These are phyloP conservation scores for Diplosoma virens DNA, from an alignment of 23 tunicate species.

Conservation along the genomic window DNA sequence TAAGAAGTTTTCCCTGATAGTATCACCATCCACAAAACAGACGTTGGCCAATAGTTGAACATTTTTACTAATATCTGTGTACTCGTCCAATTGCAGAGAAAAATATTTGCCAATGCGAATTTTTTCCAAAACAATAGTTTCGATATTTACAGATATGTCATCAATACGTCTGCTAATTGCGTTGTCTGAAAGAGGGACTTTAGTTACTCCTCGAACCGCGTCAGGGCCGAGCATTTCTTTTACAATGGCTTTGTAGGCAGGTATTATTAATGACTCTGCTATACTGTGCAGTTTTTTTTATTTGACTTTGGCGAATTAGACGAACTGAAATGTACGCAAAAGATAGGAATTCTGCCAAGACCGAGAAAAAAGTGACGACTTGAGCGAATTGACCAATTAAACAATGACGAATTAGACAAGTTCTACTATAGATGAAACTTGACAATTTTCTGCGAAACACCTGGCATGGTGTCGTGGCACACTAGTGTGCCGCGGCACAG, in stretches of 20 bases:
- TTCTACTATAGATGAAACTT: too few species aligned
- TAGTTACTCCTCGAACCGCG: constrained; percentile 20
- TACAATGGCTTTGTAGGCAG: constrained; percentile 25
- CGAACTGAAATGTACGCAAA: too few species aligned
- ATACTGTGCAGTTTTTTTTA: constrained; percentile 19
- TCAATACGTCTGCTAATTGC: constrained; percentile 18
- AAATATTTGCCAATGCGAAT: background rate
- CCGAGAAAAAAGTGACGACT: too few species aligned
- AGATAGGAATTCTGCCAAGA: too few species aligned
- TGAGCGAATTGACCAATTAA: too few species aligned
- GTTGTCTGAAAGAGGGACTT: constrained; percentile 27
- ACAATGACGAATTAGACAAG: too few species aligned
- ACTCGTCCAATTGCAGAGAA: constrained; percentile 16
- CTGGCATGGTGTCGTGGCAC: too few species aligned
- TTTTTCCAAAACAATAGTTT: background rate
- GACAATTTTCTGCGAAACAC: too few species aligned
- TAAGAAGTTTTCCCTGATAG: background rate
- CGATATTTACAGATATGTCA: constrained; percentile 11
- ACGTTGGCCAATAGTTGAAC: constrained; percentile 21
- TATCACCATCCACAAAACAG: constrained; percentile 24
- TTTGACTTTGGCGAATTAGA: too few species aligned
- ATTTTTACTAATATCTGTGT: constrained; percentile 10
- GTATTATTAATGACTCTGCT: constrained; percentile 33
- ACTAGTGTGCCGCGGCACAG: too few species aligned
- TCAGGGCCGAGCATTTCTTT: constrained; percentile 33